Percentiles rank a stretch among this genome's conserved stretches.
Conservation (phyloP, 2,113 vertebrate genomes). For the Syrmaticus mikado region DNA sequence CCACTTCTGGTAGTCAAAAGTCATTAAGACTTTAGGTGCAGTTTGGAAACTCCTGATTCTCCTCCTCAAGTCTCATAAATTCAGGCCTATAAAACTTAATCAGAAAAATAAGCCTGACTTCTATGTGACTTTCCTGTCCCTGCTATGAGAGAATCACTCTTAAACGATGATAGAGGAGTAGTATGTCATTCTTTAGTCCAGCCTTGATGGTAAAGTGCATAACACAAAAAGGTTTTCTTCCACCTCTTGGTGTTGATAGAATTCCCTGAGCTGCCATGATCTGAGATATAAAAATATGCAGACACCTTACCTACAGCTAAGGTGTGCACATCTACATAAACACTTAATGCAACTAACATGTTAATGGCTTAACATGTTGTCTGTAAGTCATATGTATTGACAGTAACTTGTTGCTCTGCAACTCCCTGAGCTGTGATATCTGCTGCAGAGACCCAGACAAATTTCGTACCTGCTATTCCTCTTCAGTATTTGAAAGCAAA, state of each 20-base stretch:
- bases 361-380: neutral
- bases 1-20: neutral
- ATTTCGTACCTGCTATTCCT: neutral
- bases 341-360: fast-evolving
- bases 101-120: neutral
- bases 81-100: neutral
- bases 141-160: neutral
- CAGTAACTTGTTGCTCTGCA: neutral
- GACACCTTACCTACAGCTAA: neutral
- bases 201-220: neutral
- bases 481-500: neutral
- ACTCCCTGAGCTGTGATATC: neutral
- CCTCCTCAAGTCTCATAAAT: neutral
- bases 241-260: fast-evolving
- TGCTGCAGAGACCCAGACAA: neutral
- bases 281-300: fast-evolving
- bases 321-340: neutral
- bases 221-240: neutral
- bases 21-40: neutral
- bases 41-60: neutral
- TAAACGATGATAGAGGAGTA: fast-evolving
- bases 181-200: neutral
- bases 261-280: neutral
- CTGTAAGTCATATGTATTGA: neutral
- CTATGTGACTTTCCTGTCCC: neutral